A percentile compares a stretch with the other conserved stretches of the same genome.
Conservation (phyloP, 2,113 vertebrate genomes). For the Archilochus colubris region DNA sequence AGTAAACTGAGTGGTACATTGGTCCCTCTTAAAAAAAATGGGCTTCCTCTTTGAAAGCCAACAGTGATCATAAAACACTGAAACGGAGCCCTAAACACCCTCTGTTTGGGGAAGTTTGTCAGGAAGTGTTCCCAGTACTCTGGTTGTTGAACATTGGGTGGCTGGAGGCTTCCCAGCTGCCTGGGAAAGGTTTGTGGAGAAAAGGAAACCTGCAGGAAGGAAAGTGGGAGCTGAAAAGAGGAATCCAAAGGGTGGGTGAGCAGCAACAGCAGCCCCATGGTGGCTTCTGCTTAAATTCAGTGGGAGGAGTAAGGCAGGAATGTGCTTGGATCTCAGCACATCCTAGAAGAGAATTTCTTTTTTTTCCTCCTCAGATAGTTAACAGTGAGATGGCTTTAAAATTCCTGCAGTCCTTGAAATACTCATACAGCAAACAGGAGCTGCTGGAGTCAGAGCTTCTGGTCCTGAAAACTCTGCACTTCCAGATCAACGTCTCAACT, state of each 20-base stretch:
- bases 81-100: background rate
- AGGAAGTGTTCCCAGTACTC: background rate
- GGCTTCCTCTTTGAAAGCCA: background rate
- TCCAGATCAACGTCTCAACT: slow-evolving; percentile 82
- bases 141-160: rapidly evolving
- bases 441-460: slow-evolving; percentile 87
- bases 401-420: slow-evolving; percentile 83
- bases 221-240: background rate
- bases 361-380: slow-evolving; percentile 77
- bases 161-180: background rate
- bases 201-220: background rate
- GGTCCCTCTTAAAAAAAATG: background rate
- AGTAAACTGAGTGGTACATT: background rate
- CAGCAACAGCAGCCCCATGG: too few relatives aligned
- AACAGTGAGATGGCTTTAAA: slow-evolving; percentile 78
- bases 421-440: slow-evolving; percentile 79
- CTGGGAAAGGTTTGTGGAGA: background rate
- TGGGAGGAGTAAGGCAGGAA: background rate
- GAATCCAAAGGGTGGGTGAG: background rate
- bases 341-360: background rate
- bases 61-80: background rate
- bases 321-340: background rate
- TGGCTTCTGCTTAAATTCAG: rapidly evolving
- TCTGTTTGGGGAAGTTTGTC: background rate
- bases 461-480: slow-evolving; percentile 87